Evolutionary conservation across 1,140 invertebrate genomes (phyloP), one percentile per base, ranked within the genome.

Genomic region (Aphis craccivora): DNA sequence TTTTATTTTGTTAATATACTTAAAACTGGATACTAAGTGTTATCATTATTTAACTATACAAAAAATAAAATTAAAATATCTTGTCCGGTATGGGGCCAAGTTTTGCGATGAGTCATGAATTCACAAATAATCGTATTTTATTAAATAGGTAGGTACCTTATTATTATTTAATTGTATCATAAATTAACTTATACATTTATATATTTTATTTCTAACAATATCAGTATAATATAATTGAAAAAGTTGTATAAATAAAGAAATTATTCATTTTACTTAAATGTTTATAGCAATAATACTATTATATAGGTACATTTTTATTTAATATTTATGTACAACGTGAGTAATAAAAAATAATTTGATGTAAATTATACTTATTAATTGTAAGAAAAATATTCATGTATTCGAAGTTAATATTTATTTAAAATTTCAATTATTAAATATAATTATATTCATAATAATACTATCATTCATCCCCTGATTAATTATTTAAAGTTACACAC

Each of bases 41-140:
- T 53, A 53, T 11, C 23, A 89, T 53, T 89, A 89, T 37, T 89
- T 89, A 89, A 55, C 35, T 37, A 8, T 89, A 55, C 3, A 88
- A 53, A 87, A 89, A 55, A 89, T 55, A 35, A 89, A 89, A 22
- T 51, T 40, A 20, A 88, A 40, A 55, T 53, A 37, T 89, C n/a
- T 55, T 55, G 87, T n/a, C 4, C 23, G 35, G 48, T 76, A 53
- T 51, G 35, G 53, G 51, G 35, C 87, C 48, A 89, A 55, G 55
- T 55, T 11, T 40, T 89, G 22, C 55, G 87, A 55, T 53, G 87
- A 53, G 45, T 53, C 87, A 55, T n/a, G 53, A 6, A 88, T 88
- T 53, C 40, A 37, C n/a, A 37, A 55, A 53, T 88, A 89, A 89
- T 89, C 3, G 8, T 9, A 76, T 14, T 76, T n/a, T 76, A n/a